Conservation (phyloP, 2,797 vertebrate genomes). For the Enteromius paludinosus region DNA sequence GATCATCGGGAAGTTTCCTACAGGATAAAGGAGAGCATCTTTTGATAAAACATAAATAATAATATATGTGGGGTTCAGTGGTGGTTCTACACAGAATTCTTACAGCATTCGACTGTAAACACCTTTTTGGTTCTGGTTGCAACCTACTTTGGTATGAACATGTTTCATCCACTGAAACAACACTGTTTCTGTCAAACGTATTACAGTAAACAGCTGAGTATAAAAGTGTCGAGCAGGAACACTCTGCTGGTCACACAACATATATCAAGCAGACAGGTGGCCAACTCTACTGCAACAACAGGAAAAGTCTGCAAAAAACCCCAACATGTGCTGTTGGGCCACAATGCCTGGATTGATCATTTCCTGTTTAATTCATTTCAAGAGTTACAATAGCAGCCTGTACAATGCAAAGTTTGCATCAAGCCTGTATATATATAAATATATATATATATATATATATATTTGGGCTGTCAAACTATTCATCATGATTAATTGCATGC, state of each 20-base stretch:
- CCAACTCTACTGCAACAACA: slow-evolving; percentile 40
- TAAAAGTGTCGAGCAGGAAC: slow-evolving; percentile 24
- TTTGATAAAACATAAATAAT: background rate
- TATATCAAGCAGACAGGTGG: slow-evolving; percentile 53
- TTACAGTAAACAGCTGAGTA: background rate
- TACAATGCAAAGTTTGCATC: background rate
- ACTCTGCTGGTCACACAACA: slow-evolving; percentile 4
- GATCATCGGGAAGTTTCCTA: slow-evolving; percentile 97
- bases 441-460: too few species aligned
- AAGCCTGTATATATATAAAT: too few species aligned
- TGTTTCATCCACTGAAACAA: background rate
- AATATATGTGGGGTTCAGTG: background rate
- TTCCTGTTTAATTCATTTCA: slow-evolving; percentile 50
- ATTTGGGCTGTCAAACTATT: background rate
- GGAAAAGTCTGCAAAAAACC: slow-evolving; percentile 55
- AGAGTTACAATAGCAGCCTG: background rate
- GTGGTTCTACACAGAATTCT: background rate
- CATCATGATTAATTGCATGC: too few species aligned
- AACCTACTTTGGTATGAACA: background rate
- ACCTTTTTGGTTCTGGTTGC: background rate
- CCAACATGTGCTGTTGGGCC: slow-evolving; percentile 2
- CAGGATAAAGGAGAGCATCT: background rate
- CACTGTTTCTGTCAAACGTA: background rate
- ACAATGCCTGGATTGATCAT: slow-evolving; percentile 44
- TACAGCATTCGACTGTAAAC: background rate